Base-by-base conservation (phyloP, 2,113 vertebrate species). In the Paramisgurnus dabryanus region DNA sequence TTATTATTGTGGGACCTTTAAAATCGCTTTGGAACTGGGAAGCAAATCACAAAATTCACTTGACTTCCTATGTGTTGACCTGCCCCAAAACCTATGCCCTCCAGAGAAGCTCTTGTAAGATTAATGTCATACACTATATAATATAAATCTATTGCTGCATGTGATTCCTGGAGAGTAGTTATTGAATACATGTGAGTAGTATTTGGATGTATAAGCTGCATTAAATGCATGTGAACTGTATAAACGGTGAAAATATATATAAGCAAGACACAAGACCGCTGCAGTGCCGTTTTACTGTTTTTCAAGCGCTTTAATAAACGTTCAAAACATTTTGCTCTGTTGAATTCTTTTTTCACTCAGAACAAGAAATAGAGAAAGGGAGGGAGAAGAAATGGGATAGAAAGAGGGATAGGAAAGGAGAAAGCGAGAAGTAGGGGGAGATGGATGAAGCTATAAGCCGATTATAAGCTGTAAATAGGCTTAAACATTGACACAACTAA, bases 401-500 rank as follows among this genome's bases (percentile, higher is more conserved):
- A 55, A 50, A 58, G 64, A 45, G 40, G 39, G 41, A 60, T 40
- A 27, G 17, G 4, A n/a, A 9, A 17, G 17, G 70, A 10, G 6
- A 18, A 41, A 47, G 10, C 39, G 15, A 40, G 49, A 8, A 12
- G 27, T 50, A 22, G 17, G 12, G 39, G 49, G 7, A 39, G 18
- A 15, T 53, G 65, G 49, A 57, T n/a, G 39, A 10, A 4, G 53
- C 77, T 80, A 17, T 71, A 77, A 72, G 64, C 55, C 64, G 78
- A 80, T 77, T 65, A 84, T 68, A 69, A 76, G 67, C 69, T 81
- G 47, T 72, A 77, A 81, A 67, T 84, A 76, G 70, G 64, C 67
- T 79, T 78, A 79, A 79, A 81, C 75, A 78, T 67, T 79, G 66
- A 73, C 79, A 75, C 79, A 81, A 80, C 83, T 75, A 65, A 84